Base-by-base conservation (phyloP, 2,888 invertebrate species). In the Drosophila mettleri region DNA sequence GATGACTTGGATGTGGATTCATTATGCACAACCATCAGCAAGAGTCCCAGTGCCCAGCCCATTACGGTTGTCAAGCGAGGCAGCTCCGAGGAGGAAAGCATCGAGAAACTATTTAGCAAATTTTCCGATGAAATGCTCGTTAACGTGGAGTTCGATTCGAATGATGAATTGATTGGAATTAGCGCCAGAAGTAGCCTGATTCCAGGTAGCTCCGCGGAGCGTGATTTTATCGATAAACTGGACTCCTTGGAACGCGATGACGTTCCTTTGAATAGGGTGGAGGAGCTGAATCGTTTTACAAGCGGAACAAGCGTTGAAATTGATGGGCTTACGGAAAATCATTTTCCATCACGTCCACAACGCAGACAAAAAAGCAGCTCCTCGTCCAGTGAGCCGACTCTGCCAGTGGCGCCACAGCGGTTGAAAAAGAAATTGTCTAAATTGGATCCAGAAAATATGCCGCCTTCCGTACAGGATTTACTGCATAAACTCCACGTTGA, bases 381-480 rank as follows among this genome's bases (percentile, higher is more conserved):
- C 5, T 91, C 91, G 0, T 92, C 92, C 1, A 90, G 90, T 69
- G 89, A 89, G 43, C 79, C 91, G 0, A 78, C 89, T 3, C 43
- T 80, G 1, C 86, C 86, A 4, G 80, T 86, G 34, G 77, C 86
- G 0, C 89, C 90, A 0, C 89, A 88, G 24, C 86, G 89, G 6
- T 63, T 91, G 0, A 90, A 88, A 41, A 83, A 86, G 27, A 90
- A 89, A 53, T 65, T 91, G 20, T 77, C 90, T 8, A 90, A 87
- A 57, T 59, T 92, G 14, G 74, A 88, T 64, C 92, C 92, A 0
- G 68, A 80, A 2, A 70, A 83, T 59, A 91, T 92, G 90, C 81
- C 91, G 1, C 92, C 92, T 2, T 92, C 92, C 1, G 90, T 92
- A 0, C 92, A 92, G 67, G 92, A 92, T 49, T 64, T 91, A 18